A percentile compares a stretch with the other conserved stretches of the same genome.
Conservation (phyloP, 1,140 invertebrate species). For the Mylabris phalerata region DNA sequence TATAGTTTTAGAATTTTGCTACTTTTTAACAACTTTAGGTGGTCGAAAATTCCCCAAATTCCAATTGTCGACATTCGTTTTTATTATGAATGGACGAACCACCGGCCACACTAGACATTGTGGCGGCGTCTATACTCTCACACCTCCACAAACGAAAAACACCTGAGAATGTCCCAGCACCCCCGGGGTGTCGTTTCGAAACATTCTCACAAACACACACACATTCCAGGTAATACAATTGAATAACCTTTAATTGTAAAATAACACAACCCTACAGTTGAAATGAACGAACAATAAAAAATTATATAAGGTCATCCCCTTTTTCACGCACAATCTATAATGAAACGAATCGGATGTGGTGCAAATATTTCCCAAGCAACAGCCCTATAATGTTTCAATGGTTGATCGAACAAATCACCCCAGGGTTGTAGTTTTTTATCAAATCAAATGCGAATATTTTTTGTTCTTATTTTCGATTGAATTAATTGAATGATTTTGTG, state of each 20-base stretch:
- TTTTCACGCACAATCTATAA: slow-evolving; percentile 8
- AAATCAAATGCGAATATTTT: too few relatives aligned
- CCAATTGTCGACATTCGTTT: neutral
- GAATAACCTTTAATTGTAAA: slow-evolving; percentile 13
- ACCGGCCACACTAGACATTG: slow-evolving; percentile 9
- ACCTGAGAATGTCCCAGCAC: slow-evolving; percentile 32
- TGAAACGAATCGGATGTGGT: slow-evolving; percentile 12
- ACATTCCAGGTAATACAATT: neutral
- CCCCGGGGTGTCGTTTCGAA: slow-evolving; percentile 7
- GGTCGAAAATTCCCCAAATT: too few relatives aligned
- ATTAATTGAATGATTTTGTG: too few relatives aligned
- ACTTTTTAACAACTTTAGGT: too few relatives aligned
- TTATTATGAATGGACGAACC: neutral
- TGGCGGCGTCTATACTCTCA: slow-evolving; percentile 3
- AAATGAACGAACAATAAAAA: slow-evolving; percentile 7
- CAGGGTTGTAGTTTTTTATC: too few relatives aligned
- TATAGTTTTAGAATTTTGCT: too few relatives aligned
- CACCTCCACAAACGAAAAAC: slow-evolving; percentile 9
- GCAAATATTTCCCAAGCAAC: slow-evolving; percentile 11
- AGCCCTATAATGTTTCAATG: slow-evolving; percentile 11
- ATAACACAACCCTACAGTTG: slow-evolving; percentile 12
- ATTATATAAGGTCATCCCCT: slow-evolving; percentile 14
- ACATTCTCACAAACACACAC: too few relatives aligned
- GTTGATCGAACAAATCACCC: slow-evolving; percentile 10
- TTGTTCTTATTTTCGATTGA: too few relatives aligned